These are phyloP conservation scores for Salmo trutta DNA, from an alignment of 2,797 vertebrate genomes.

Conservation along the genomic window DNA sequence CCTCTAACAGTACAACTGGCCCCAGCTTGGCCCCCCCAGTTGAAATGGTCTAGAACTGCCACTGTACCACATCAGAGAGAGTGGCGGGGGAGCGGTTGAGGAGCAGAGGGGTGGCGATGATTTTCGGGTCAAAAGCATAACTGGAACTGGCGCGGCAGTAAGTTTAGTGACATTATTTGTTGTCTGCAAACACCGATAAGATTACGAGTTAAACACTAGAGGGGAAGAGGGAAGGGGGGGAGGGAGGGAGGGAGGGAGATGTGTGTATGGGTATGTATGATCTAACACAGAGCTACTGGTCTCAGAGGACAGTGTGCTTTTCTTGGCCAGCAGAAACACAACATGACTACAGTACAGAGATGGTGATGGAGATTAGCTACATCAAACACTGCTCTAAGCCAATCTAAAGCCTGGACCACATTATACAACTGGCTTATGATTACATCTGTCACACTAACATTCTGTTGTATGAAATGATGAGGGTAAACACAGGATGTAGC, in stretches of 20 bases:
- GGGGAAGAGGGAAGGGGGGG: background rate
- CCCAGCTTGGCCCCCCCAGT: too few relatives aligned
- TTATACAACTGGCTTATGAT: conserved; percentile 50
- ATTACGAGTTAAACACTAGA: background rate
- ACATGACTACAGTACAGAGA: conserved; percentile 40
- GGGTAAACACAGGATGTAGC: background rate
- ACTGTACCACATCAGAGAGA: background rate
- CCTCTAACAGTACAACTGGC: too few relatives aligned
- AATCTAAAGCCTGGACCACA: conserved; percentile 46
- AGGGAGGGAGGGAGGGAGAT: background rate
- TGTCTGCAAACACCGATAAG: conserved; percentile 21
- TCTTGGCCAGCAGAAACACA: conserved; percentile 56
- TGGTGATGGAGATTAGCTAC: conserved; percentile 62
- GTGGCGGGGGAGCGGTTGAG: background rate
- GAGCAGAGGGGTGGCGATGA: background rate
- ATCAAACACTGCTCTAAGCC: conserved; percentile 54
- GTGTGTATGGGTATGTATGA: conserved; percentile 40
- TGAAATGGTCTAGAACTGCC: too few relatives aligned
- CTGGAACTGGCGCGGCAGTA: conserved; percentile 35
- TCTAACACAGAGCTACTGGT: conserved; percentile 35
- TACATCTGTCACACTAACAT: conserved; percentile 55
- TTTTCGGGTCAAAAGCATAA: too few relatives aligned
- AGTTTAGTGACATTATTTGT: conserved; percentile 48
- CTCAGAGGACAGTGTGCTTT: conserved; percentile 56
- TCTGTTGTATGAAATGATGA: conserved; percentile 27